phyloP scores from a whole-genome alignment of 2,113 vertebrate genomes.

The Danionella cerebrum region DNA sequence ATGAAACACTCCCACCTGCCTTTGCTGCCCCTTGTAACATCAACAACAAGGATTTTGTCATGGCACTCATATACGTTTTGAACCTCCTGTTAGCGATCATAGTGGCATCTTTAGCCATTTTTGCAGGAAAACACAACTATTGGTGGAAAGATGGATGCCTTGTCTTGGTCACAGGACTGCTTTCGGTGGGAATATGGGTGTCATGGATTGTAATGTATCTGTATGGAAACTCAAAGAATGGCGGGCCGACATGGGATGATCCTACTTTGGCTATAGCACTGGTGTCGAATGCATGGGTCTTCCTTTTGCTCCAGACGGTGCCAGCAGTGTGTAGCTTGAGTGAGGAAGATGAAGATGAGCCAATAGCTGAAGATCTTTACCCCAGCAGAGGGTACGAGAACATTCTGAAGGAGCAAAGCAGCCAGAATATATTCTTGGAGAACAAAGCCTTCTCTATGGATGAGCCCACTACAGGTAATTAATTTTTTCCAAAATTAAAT shows the following conservation, averaged over 20 bases:
- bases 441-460: slow-evolving; percentile 95
- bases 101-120: slow-evolving; percentile 53
- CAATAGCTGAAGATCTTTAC: slow-evolving; percentile 63
- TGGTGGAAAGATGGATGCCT: slow-evolving; percentile 72
- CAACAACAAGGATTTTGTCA: slow-evolving; percentile 80
- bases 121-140: slow-evolving; percentile 66
- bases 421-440: slow-evolving; percentile 83
- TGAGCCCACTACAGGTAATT: slow-evolving; percentile 76
- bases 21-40: slow-evolving; percentile 64
- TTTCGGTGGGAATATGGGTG: slow-evolving; percentile 81
- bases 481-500: too few relatives aligned
- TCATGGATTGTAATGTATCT: slow-evolving; percentile 87
- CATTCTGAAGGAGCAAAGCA: slow-evolving; percentile 81
- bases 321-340: slow-evolving; percentile 75
- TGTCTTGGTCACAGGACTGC: slow-evolving; percentile 62
- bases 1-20: rapidly evolving
- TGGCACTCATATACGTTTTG: slow-evolving; percentile 92
- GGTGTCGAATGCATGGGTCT: slow-evolving; percentile 76
- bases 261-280: slow-evolving; percentile 85
- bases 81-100: slow-evolving; percentile 66
- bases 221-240: slow-evolving; percentile 63
- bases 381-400: slow-evolving; percentile 79
- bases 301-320: slow-evolving; percentile 77
- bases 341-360: slow-evolving; percentile 41
- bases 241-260: slow-evolving; percentile 72